Conservation (phyloP, 2,113 vertebrate genomes). For the Oryzias javanicus region DNA sequence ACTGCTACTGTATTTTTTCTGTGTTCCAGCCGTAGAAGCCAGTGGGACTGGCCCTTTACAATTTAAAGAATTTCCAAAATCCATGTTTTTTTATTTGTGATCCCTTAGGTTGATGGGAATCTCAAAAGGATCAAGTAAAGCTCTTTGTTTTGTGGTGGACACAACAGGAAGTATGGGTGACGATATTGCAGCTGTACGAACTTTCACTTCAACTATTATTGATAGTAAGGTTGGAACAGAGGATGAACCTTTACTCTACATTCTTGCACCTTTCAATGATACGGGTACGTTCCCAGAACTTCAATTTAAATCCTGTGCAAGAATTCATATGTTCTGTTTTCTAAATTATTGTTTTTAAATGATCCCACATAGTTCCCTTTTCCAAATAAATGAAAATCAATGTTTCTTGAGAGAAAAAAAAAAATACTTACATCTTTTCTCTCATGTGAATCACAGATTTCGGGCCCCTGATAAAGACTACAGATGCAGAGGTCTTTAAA, state of each 20-base stretch:
- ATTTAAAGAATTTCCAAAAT: background rate
- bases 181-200: conserved; percentile 56
- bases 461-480: conserved; percentile 64
- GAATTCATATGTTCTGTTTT: too few species aligned
- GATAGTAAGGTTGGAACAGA: conserved; percentile 52
- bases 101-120: conserved; percentile 63
- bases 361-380: too few species aligned
- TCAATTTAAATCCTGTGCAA: too few species aligned
- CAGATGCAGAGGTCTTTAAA: conserved; percentile 64
- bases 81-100: background rate
- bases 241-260: conserved; percentile 62
- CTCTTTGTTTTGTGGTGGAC: conserved; percentile 72
- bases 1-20: too few species aligned
- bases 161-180: conserved; percentile 68
- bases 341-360: background rate
- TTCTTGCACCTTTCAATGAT: conserved; percentile 73
- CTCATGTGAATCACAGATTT: conserved; percentile 32
- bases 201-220: conserved; percentile 58
- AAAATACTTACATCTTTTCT: background rate
- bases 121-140: conserved; percentile 35
- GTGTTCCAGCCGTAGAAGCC: too few species aligned
- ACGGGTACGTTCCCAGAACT: conserved; percentile 37
- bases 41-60: too few species aligned
- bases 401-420: background rate
- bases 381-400: background rate